Conservation (phyloP, 1,140 invertebrate species). For the Eciton burchellii region DNA sequence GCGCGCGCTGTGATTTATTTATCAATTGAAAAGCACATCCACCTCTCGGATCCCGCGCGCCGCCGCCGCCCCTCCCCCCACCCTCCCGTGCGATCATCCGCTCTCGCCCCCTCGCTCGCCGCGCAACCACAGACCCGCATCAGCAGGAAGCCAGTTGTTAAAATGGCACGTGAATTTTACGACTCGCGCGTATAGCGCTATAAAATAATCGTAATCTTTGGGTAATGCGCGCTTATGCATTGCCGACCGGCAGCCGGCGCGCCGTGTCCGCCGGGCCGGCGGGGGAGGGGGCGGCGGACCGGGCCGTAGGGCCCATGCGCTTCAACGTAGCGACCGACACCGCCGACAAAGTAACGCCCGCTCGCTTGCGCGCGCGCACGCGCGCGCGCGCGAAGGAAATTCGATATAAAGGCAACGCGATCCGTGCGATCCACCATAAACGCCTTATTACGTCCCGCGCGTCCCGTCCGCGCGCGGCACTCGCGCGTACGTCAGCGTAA, state of each 20-base stretch:
- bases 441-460: slow-evolving; percentile 52
- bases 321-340: slow-evolving; percentile 37
- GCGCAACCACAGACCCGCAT: slow-evolving; percentile 44
- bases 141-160: slow-evolving; percentile 76
- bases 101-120: slow-evolving; percentile 6
- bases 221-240: slow-evolving; percentile 73
- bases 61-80: slow-evolving; percentile 22
- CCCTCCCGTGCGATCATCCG: slow-evolving; percentile 47
- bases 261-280: slow-evolving; percentile 32
- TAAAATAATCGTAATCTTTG: slow-evolving; percentile 77
- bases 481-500: slow-evolving; percentile 56
- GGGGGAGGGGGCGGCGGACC: no score
- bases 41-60: slow-evolving; percentile 14
- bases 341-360: slow-evolving; percentile 71
- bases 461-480: slow-evolving; percentile 1
- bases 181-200: slow-evolving; percentile 73
- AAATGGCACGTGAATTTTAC: slow-evolving; percentile 75
- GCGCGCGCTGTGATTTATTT: slow-evolving; percentile 68
- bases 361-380: neutral
- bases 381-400: slow-evolving; percentile 41
- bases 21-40: slow-evolving; percentile 72
- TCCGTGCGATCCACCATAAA: slow-evolving; percentile 60
- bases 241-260: slow-evolving; percentile 70
- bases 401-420: slow-evolving; percentile 63
- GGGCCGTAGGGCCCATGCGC: no score